Conservation (phyloP, 2,113 vertebrate genomes). For the Pygoscelis adeliae region DNA sequence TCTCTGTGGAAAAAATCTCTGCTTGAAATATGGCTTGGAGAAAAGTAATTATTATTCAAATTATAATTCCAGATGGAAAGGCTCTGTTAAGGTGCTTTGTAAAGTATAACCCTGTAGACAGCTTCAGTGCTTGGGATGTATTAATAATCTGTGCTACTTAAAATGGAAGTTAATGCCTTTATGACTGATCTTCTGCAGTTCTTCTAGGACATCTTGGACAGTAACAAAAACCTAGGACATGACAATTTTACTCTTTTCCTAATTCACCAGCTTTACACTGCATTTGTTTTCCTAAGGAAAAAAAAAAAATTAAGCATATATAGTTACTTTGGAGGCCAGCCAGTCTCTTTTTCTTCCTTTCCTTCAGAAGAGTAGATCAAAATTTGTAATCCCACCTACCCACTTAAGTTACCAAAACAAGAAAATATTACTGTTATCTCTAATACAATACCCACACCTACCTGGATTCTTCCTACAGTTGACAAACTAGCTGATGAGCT, state of each 20-base stretch:
- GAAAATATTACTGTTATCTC: neutral
- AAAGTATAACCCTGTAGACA: neutral
- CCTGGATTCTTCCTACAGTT: neutral
- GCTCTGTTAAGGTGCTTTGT: neutral
- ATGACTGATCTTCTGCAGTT: neutral
- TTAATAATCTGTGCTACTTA: neutral
- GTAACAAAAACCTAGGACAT: neutral
- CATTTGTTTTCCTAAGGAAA: neutral
- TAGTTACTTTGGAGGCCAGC: neutral
- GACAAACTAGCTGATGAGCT: neutral
- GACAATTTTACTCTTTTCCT: neutral
- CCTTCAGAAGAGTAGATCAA: neutral
- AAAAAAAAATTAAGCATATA: neutral
- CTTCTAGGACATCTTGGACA: neutral
- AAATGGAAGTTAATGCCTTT: neutral
- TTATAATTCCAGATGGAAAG: neutral
- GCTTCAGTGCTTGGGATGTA: neutral
- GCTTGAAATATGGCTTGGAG: neutral
- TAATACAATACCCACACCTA: neutral
- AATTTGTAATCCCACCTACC: neutral
- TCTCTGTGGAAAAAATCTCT: neutral
- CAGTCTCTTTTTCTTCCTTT: neutral
- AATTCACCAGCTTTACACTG: neutral
- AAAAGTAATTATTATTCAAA: neutral
- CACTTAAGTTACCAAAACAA: neutral